A percentile compares a stretch with the other conserved stretches of the same genome.
These are phyloP conservation scores for Tethya wilhelma DNA, from an alignment of 37 sponge, comb jelly and placozoan species.

Conservation along the genomic window DNA sequence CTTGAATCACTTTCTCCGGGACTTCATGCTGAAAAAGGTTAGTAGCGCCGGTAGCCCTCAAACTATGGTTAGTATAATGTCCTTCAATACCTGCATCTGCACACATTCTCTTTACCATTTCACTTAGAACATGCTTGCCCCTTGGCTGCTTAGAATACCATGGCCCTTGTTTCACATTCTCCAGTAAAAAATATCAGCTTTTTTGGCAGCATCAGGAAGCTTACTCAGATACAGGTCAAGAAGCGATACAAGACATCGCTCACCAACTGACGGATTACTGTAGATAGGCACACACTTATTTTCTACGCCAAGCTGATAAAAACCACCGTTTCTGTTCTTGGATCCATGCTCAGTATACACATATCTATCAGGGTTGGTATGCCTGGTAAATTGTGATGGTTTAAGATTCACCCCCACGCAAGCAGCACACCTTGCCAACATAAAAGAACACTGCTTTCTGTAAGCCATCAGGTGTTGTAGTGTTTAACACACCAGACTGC, in stretches of 20 bases:
- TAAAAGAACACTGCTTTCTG: slow-evolving; percentile 1
- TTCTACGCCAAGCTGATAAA: neutral
- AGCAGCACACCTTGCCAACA: slow-evolving; percentile 13
- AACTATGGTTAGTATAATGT: slow-evolving; percentile 16
- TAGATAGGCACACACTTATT: slow-evolving; percentile 23
- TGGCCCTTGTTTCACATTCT: neutral
- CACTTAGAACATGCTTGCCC: neutral
- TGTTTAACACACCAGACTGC: neutral
- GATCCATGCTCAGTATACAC: slow-evolving; percentile 29
- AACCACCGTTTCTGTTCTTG: slow-evolving; percentile 23
- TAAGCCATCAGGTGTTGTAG: neutral
- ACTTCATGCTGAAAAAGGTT: neutral
- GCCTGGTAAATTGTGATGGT: slow-evolving; percentile 3
- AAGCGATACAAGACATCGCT: slow-evolving; percentile 3
- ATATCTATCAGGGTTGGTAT: slow-evolving; percentile 7
- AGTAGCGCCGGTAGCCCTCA: neutral
- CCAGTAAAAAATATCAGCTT: neutral
- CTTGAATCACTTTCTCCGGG: slow-evolving; percentile 17
- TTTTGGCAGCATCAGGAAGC: neutral
- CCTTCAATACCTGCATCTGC: slow-evolving; percentile 5
- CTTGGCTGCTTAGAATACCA: neutral
- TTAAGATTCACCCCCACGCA: slow-evolving; percentile 8
- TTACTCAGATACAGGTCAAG: slow-evolving; percentile 13
- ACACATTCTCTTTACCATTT: slow-evolving; percentile 17
- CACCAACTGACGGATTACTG: neutral